Percentiles rank a stretch among this genome's conserved stretches.
Evolutionary conservation across 2,113 vertebrate genomes (phyloP).

Genomic region (Phrynosoma blainvillii): DNA sequence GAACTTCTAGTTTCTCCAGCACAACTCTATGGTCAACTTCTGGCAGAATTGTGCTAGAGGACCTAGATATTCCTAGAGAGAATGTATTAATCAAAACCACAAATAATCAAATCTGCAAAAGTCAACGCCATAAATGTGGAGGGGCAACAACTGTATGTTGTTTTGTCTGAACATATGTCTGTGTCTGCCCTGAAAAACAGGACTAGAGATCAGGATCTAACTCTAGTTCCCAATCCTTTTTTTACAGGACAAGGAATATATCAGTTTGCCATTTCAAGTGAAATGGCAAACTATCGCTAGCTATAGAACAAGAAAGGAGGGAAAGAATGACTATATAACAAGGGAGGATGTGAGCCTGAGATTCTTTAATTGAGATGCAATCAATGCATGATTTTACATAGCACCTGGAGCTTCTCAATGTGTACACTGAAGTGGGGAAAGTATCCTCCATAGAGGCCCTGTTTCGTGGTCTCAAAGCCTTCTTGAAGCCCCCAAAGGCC

Average conservation of each 20-base stretch:
- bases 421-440: not conserved
- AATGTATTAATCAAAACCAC: no score
- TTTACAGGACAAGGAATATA: not conserved
- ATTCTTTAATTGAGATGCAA: no score
- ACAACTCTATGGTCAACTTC: no score
- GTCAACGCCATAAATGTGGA: no score
- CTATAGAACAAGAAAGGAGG: not conserved
- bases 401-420: not conserved
- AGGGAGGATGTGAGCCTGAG: not conserved
- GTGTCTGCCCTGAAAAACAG: not conserved
- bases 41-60: no score
- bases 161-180: not conserved
- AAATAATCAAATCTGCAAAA: no score
- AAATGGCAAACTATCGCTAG: not conserved
- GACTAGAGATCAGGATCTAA: not conserved
- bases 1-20: no score
- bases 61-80: no score
- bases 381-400: not conserved
- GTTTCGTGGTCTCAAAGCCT: not conserved
- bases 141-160: no score
- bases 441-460: not conserved
- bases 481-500: no score
- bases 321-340: not conserved
- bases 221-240: not conserved
- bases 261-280: not conserved